A percentile compares a stretch with the other conserved stretches of the same genome.
Conservation (phyloP, 2,888 invertebrate species). For the Drosophila niveifrons region DNA sequence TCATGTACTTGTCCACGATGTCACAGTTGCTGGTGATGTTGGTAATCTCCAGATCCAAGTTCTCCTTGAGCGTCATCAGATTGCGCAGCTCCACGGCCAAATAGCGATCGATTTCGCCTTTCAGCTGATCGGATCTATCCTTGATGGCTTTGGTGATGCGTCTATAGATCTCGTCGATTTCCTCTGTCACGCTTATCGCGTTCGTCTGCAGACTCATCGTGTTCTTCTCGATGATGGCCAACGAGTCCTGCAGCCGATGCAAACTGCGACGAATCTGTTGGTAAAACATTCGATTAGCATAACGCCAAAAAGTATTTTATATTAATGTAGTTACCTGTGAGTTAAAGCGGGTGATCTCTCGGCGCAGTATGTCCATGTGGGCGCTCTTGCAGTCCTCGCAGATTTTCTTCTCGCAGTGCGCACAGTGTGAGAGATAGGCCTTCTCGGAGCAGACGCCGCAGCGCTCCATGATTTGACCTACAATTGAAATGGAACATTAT, state of each 20-base stretch:
- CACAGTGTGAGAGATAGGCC: constrained; percentile 94
- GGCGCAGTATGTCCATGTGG: constrained; percentile 97
- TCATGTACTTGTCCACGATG: constrained; percentile 97
- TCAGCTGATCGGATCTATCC: constrained; percentile 94
- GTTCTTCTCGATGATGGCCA: constrained; percentile 94
- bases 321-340: constrained; percentile 88
- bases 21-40: constrained; percentile 99
- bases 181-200: constrained; percentile 95
- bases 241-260: constrained; percentile 94
- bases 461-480: constrained; percentile 94
- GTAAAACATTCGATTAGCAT: not conserved
- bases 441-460: constrained; percentile 97
- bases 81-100: constrained; percentile 94
- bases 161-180: constrained; percentile 96
- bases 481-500: not conserved
- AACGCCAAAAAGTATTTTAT: no score
- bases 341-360: constrained; percentile 95
- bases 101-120: constrained; percentile 96
- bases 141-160: constrained; percentile 94
- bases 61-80: constrained; percentile 94
- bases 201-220: constrained; percentile 95
- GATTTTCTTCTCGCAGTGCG: constrained; percentile 98
- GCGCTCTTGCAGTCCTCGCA: constrained; percentile 98
- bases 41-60: constrained; percentile 96
- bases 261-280: constrained; percentile 91